phyloP scores from a whole-genome alignment of 2,888 invertebrate species.

The Ischnura elegans region DNA sequence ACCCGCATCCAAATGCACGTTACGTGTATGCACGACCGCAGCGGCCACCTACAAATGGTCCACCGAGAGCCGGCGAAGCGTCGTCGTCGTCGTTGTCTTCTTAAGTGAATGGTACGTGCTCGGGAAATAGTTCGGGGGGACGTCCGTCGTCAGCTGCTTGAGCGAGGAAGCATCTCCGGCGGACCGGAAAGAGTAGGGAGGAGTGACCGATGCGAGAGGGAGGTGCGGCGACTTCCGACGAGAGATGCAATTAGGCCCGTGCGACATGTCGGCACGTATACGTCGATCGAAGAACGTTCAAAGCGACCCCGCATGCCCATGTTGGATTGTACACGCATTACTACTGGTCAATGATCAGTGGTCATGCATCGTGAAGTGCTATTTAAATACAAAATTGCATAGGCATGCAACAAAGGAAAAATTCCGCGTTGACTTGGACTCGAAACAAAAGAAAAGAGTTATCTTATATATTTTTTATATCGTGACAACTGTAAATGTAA shows the following conservation, averaged over 20 bases:
- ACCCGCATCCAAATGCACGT: constrained; percentile 14
- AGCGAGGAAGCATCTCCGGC: not conserved
- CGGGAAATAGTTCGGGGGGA: not conserved
- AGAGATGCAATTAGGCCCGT: not conserved
- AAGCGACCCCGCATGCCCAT: too few species aligned
- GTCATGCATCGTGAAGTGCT: too few species aligned
- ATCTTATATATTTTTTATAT: too few species aligned
- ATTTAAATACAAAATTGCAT: too few species aligned
- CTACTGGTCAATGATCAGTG: too few species aligned
- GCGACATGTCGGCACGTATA: not conserved
- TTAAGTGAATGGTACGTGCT: not conserved
- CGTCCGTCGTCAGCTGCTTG: not conserved
- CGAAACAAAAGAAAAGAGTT: too few species aligned
- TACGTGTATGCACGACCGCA: not conserved
- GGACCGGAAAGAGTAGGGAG: not conserved
- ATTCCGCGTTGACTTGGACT: too few species aligned
- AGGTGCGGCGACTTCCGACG: not conserved
- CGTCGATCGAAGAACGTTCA: not conserved
- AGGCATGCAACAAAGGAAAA: too few species aligned
- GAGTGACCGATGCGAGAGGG: not conserved
- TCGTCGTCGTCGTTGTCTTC: not conserved
- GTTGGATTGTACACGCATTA: too few species aligned
- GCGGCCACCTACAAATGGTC: not conserved
- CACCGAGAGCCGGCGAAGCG: not conserved
- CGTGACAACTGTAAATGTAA: too few species aligned